A percentile compares a stretch with the other conserved stretches of the same genome.
Conservation (phyloP, 2,113 vertebrate species). For the Onychostruthus taczanowskii region DNA sequence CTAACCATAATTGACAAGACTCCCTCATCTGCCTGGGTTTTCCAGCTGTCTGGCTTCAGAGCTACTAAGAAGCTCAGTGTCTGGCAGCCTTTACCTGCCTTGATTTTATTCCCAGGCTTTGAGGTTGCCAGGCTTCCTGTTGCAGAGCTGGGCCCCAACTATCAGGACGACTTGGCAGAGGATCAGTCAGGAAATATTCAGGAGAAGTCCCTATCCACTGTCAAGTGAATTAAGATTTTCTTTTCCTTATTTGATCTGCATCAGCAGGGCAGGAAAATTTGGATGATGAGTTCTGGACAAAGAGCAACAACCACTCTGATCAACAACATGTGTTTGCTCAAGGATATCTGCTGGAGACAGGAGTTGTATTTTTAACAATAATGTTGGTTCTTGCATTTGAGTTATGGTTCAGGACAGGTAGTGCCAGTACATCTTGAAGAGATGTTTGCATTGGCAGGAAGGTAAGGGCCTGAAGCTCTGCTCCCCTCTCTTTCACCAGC, state of each 20-base stretch:
- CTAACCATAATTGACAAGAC: neutral
- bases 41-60: neutral
- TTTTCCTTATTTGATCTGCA: neutral
- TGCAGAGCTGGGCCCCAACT: neutral
- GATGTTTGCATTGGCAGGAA: neutral
- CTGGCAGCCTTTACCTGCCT: conserved; percentile 49
- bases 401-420: neutral
- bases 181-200: neutral
- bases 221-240: neutral
- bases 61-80: neutral
- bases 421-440: neutral
- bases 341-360: neutral
- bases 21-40: neutral
- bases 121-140: conserved; percentile 4
- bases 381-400: neutral
- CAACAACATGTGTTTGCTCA: neutral
- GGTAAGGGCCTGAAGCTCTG: neutral
- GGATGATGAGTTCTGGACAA: neutral
- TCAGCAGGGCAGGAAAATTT: neutral
- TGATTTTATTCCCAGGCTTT: conserved; percentile 36
- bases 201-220: neutral
- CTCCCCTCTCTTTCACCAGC: neutral
- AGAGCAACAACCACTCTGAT: neutral
- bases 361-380: neutral
- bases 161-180: neutral